Base-by-base conservation (phyloP, 2,797 vertebrate genomes). In the Lophius americanus region DNA sequence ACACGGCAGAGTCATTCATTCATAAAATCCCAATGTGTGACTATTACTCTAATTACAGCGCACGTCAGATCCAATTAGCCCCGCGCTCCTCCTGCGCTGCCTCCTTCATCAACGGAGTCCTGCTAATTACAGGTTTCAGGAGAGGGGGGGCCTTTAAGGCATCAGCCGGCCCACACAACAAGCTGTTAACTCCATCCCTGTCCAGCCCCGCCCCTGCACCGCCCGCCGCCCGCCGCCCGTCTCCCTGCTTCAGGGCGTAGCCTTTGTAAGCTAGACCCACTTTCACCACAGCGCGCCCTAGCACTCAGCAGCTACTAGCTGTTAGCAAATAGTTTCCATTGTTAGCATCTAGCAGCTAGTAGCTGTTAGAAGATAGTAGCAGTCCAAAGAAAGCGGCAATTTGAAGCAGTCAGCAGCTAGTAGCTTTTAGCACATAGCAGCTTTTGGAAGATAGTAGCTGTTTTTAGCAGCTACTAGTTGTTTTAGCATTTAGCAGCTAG, bases 1-100 rank as follows among this genome's bases (percentile, higher is more conserved):
- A 84, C 93, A 95, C 92, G 92, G 92, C 94, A 91, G 95, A 96
- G 90, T 92, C 94, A 95, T 93, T 95, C 95, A 95, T 92, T 94
- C 94, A 94, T 94, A 95, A 94, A 96, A 96, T 94, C 94, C 91
- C 90, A 93, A 95, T 88, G 91, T 93, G 94, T 91, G 91, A 95
- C 94, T 94, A 92, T 91, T 90, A 91, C 91, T 95, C 92, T 96
- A 96, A 95, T 95, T 96, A 95, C 94, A 94, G 92, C 91, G 94
- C 93, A 84, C 78, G 88, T 93, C 92, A 87, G 93, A 93, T 89
- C 89, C 91, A 88, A 93, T 93, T 93, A 96, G 95, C 93, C 92
- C 86, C 89, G 78, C 81, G 92, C 88, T 84, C 90, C 85, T 92
- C 87, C 76, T 85, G 81, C 65, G 79, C 85, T 93, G 92, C 94